These are phyloP conservation scores for Apoda limacodes DNA, from an alignment of 2,888 invertebrate species.

Conservation along the genomic window DNA sequence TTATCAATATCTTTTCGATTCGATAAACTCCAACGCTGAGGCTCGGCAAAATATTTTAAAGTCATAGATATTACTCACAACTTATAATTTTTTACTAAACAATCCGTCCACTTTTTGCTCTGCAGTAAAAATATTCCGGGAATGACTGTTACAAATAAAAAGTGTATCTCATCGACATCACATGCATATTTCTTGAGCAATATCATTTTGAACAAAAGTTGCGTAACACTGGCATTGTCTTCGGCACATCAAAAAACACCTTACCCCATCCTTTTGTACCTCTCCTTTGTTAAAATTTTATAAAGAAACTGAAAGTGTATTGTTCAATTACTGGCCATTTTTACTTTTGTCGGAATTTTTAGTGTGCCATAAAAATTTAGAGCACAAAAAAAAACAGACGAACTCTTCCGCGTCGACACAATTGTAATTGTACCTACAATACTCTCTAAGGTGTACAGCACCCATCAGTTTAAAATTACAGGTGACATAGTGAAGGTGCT, in stretches of 20 bases:
- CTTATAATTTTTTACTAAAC: no score
- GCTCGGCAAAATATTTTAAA: no score
- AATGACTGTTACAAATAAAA: slow-evolving; percentile 24
- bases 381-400: slow-evolving; percentile 51
- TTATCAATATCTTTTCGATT: no score
- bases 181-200: slow-evolving; percentile 20
- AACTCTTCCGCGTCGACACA: slow-evolving; percentile 59
- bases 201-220: slow-evolving; percentile 39
- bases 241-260: slow-evolving; percentile 59
- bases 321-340: slow-evolving; percentile 36
- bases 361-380: slow-evolving; percentile 55
- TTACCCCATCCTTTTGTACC: slow-evolving; percentile 33
- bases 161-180: no score
- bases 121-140: slow-evolving; percentile 17
- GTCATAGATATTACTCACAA: no score
- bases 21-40: no score
- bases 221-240: slow-evolving; percentile 43
- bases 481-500: slow-evolving; percentile 62
- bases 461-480: slow-evolving; percentile 62
- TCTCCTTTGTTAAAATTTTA: slow-evolving; percentile 42
- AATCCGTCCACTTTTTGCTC: slow-evolving; percentile 20
- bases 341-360: slow-evolving; percentile 47
- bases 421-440: slow-evolving; percentile 25
- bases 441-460: slow-evolving; percentile 29
- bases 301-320: slow-evolving; percentile 68